These are phyloP conservation scores for Manduca sexta DNA, from an alignment of 1,140 invertebrate genomes.

Conservation along the genomic window DNA sequence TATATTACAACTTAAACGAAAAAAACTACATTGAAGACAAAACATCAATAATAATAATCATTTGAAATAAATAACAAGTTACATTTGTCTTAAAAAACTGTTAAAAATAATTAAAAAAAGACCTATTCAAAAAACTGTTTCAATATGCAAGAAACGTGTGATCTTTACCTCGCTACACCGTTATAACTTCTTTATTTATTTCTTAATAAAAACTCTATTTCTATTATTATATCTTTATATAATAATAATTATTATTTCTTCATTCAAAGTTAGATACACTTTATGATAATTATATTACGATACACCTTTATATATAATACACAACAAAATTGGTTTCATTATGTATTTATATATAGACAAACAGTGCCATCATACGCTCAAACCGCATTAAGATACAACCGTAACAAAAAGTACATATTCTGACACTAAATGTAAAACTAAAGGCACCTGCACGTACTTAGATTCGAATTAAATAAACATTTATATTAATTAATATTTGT, in stretches of 20 bases:
- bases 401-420: constrained; percentile 29
- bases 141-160: constrained; percentile 58
- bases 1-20: constrained; percentile 64
- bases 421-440: constrained; percentile 37
- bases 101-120: constrained; percentile 68
- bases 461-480: constrained; percentile 67
- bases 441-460: constrained; percentile 42
- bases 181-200: constrained; percentile 67
- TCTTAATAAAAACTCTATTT: constrained; percentile 71
- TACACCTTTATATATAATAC: constrained; percentile 35
- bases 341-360: constrained; percentile 34
- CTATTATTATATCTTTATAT: constrained; percentile 71
- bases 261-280: constrained; percentile 64
- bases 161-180: constrained; percentile 47
- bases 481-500: constrained; percentile 63
- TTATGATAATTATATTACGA: constrained; percentile 54
- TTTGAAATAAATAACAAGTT: constrained; percentile 73
- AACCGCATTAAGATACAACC: constrained; percentile 20
- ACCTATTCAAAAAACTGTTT: constrained; percentile 49
- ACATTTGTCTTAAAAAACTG: constrained; percentile 62
- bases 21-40: constrained; percentile 54
- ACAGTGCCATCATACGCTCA: neutral
- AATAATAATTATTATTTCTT: constrained; percentile 66
- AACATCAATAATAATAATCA: constrained; percentile 71
- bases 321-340: constrained; percentile 32